Base-by-base conservation (phyloP, 2,888 invertebrate species). In the Diloba caeruleocephala region DNA sequence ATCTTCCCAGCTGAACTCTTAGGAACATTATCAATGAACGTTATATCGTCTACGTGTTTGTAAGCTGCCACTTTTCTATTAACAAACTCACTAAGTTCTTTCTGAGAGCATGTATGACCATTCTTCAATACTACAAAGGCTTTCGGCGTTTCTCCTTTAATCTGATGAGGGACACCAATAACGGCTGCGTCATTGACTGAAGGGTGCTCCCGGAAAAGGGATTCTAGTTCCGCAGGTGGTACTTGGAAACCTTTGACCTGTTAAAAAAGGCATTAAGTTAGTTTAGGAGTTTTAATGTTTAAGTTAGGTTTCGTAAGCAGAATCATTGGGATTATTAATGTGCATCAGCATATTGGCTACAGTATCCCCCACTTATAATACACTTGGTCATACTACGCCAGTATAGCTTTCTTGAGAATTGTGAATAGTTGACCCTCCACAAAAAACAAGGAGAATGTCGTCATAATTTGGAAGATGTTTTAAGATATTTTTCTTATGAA, bases 181-280 rank as follows among this genome's bases (percentile, higher is more conserved):
- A 99, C 98, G 0, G 97, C 98, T 0, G 96, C 97, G 71, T 98
- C 98, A 8, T 87, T 82, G 0, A 99, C 94, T 15, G 95, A 94
- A 0, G 97, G 97, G 87, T 97, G 96, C 3, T 94, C 94, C 14
- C 97, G 93, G 3, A 98, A 83, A 3, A 97, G 71, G 23, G 95
- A 96, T 88, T 98, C 98, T 23, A 98, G 84, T 84, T 98, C 98
- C 1, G 98, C 98, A 17, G 98, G 98, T 2, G 98, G 96, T 5
- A 98, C 98, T 95, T 98, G 95, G 82, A 93, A 95, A 3, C 94
- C 96, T 89, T 95, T 96, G 0, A 96, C 96, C 93, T 93, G 82
- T 9, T 25, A 61, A 37, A 8, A 9, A 7, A 3, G 9, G 9
- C 3, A 9, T 17, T 17, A 1, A n/a, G 8, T n/a, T n/a, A 25